These are phyloP conservation scores for Hippocampus mohnikei DNA, from an alignment of 2,113 vertebrate species.

Conservation along the genomic window DNA sequence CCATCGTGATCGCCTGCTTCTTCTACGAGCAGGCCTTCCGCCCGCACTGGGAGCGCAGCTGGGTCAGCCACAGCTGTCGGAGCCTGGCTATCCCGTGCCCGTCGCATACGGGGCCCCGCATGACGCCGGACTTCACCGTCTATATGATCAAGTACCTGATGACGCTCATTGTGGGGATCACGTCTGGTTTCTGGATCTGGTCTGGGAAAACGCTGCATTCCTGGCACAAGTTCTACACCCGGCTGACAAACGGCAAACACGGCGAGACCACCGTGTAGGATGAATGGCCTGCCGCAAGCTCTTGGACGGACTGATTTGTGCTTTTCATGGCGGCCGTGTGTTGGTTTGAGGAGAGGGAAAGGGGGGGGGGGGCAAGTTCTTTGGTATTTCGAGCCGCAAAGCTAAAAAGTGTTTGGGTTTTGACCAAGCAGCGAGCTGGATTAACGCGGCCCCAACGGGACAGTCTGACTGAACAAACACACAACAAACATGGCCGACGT, in stretches of 20 bases:
- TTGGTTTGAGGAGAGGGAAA: neutral
- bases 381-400: neutral
- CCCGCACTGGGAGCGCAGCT: slow-evolving; percentile 91
- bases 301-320: slow-evolving; percentile 17
- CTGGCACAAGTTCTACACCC: slow-evolving; percentile 93
- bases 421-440: slow-evolving; percentile 50
- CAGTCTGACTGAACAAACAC: slow-evolving; percentile 44
- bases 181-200: slow-evolving; percentile 99
- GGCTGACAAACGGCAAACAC: slow-evolving; percentile 86
- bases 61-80: slow-evolving; percentile 92
- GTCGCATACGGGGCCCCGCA: slow-evolving; percentile 79
- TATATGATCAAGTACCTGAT: slow-evolving; percentile 99
- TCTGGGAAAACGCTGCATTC: slow-evolving; percentile 98
- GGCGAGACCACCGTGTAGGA: slow-evolving; percentile 90
- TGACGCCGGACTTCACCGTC: slow-evolving; percentile 96
- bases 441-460: slow-evolving; percentile 42
- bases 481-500: slow-evolving; percentile 49
- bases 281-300: slow-evolving; percentile 6
- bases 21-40: slow-evolving; percentile 98
- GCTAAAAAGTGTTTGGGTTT: slow-evolving; percentile 20
- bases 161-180: slow-evolving; percentile 98
- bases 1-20: slow-evolving; percentile 95
- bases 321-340: slow-evolving; percentile 2
- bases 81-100: slow-evolving; percentile 93
- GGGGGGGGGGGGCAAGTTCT: neutral